Base-by-base conservation (phyloP, 1,140 invertebrate species). In the Solen grandis region DNA sequence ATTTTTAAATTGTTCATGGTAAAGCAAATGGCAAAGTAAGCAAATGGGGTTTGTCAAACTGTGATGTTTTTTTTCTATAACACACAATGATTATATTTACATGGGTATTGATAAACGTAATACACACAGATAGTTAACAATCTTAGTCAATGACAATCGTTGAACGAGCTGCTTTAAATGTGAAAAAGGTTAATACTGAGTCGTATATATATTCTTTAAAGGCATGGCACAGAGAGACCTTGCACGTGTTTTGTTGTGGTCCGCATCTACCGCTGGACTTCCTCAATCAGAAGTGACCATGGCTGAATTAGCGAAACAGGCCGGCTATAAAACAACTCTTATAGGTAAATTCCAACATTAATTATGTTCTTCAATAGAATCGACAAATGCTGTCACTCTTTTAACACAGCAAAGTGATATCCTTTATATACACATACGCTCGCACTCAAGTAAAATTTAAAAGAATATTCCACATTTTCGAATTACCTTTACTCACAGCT, bases 271-370 rank as follows among this genome's bases (percentile, higher is more conserved):
- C n/a, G 36, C 41, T 22, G 74, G 74, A 38, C 62, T 77, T 35
- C 74, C 74, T 1, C 19, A 41, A n/a, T 22, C 36, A 27, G 74
- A 77, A 25, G 29, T 77, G 16, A 77, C 74, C n/a, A 55, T 77
- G 10, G 74, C 74, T 1, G 74, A 77, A 57, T 33, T 77, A 2
- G 60, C 74, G 22, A 66, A 77, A 55, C 36, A 77, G n/a, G 74
- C 63, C 41, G 74, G 74, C 29, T 77, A 77, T 25, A 66, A 35
- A 0, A 77, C 60, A 41, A 41, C 59, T 4, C 36, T 68, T n/a
- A 52, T 68, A 29, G 74, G 74, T 77, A 77, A 60, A 10, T 22
- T 13, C 38, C 2, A 46, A n/a, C n/a, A n/a, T n/a, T n/a, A n/a
- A n/a, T n/a, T n/a, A n/a, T n/a, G n/a, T 46, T 50, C n/a, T 25